Evolutionary conservation across 2,797 vertebrate species (phyloP).

Genomic region (Tadarida brasiliensis): DNA sequence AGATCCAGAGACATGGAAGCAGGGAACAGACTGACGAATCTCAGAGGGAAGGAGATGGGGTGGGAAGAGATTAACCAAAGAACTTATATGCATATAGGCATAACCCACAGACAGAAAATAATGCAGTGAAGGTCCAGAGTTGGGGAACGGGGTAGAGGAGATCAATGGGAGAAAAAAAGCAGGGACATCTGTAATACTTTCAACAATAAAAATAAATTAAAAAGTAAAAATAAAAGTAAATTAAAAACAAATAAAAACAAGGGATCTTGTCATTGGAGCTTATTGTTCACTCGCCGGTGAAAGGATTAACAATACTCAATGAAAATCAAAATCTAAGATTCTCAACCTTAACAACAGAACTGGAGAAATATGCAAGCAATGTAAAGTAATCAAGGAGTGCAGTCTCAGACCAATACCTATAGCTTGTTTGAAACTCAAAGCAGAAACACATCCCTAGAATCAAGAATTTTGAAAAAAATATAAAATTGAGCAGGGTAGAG

Average conservation of each 20-base stretch:
- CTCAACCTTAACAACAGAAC: background rate
- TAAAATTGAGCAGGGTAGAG: background rate
- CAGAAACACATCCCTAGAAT: background rate
- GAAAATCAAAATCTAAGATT: constrained; percentile 33
- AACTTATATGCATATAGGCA: too few relatives aligned
- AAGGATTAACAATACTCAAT: background rate
- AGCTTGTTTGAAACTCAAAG: constrained; percentile 37
- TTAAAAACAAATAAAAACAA: background rate
- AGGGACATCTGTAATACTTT: too few relatives aligned
- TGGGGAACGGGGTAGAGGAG: too few relatives aligned
- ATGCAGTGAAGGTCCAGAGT: too few relatives aligned
- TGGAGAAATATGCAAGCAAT: background rate
- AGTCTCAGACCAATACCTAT: background rate
- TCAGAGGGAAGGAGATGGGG: too few relatives aligned
- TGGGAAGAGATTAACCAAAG: too few relatives aligned
- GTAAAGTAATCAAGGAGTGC: background rate
- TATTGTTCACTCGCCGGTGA: background rate
- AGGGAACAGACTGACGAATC: too few relatives aligned
- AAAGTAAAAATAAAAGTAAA: too few relatives aligned
- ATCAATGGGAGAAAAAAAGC: too few relatives aligned
- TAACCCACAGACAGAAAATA: too few relatives aligned
- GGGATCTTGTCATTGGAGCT: background rate
- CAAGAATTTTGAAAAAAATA: background rate
- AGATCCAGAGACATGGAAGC: too few relatives aligned
- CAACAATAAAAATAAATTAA: too few relatives aligned